Conservation (phyloP, 35 echinoderm and acorn worm genomes). For the Anneissia japonica region DNA sequence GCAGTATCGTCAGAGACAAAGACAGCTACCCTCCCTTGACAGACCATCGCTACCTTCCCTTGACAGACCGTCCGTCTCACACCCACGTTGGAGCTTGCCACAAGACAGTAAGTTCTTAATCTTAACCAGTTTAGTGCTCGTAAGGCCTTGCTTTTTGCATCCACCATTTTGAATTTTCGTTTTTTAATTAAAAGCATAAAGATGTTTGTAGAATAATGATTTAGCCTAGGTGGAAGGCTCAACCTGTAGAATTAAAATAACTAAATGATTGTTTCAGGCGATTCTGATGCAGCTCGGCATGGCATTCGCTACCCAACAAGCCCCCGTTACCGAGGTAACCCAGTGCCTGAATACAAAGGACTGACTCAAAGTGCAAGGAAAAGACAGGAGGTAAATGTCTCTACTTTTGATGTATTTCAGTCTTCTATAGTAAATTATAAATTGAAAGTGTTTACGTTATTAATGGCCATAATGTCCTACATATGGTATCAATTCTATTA, state of each 20-base stretch:
- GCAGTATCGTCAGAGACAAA: constrained; percentile 1
- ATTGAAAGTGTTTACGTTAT: too few relatives aligned
- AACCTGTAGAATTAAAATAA: too few relatives aligned
- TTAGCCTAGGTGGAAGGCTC: too few relatives aligned
- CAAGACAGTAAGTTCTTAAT: not conserved
- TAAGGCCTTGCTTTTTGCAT: too few relatives aligned
- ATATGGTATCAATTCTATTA: too few relatives aligned
- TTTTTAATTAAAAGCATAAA: too few relatives aligned
- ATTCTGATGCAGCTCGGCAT: constrained; percentile 33
- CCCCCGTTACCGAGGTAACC: not conserved
- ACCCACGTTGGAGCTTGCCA: not conserved
- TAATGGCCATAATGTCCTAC: too few relatives aligned
- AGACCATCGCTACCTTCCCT: not conserved
- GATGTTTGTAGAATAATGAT: too few relatives aligned
- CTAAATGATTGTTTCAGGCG: not conserved
- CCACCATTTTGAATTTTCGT: too few relatives aligned
- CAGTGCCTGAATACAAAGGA: not conserved
- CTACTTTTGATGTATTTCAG: not conserved
- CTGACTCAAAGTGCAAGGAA: not conserved
- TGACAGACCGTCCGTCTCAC: not conserved
- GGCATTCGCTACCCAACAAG: constrained; percentile 50
- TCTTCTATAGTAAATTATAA: too few relatives aligned
- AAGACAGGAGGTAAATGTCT: constrained; percentile 15
- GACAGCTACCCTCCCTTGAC: not conserved
- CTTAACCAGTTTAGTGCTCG: too few relatives aligned